phyloP scores from a whole-genome alignment of 2,113 vertebrate species.

The Toxotes jaculatrix region DNA sequence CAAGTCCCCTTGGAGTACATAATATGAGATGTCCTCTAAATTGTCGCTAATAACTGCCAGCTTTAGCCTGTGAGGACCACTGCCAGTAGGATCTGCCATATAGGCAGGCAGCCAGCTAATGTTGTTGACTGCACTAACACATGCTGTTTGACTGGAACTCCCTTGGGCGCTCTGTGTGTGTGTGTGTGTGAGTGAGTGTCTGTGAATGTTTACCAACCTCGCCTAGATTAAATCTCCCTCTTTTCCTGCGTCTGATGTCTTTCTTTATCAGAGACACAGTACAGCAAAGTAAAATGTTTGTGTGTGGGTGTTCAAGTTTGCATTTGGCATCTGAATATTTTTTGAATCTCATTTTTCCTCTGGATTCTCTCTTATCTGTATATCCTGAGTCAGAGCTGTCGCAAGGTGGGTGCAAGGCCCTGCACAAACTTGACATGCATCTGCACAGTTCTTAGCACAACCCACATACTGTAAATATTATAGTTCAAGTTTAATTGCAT shows the following conservation, averaged over 20 bases:
- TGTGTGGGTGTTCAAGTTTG: conserved; percentile 48
- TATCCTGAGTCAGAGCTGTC: conserved; percentile 48
- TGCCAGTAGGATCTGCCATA: conserved; percentile 65
- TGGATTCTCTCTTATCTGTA: conserved; percentile 32
- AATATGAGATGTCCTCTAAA: conserved; percentile 73
- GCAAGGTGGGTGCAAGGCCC: conserved; percentile 20
- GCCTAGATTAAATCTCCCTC: conserved; percentile 62
- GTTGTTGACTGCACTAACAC: conserved; percentile 77
- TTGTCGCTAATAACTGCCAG: conserved; percentile 74
- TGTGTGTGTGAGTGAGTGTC: conserved; percentile 7
- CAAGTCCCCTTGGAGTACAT: conserved; percentile 69
- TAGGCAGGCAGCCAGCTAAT: conserved; percentile 75
- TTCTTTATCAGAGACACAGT: conserved; percentile 56
- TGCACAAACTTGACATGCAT: conserved; percentile 28
- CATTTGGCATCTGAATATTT: conserved; percentile 40
- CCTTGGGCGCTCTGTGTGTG: conserved; percentile 35
- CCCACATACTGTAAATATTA: conserved; percentile 38
- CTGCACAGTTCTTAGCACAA: conserved; percentile 13
- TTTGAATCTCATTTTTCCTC: conserved; percentile 10
- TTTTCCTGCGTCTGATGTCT: conserved; percentile 63
- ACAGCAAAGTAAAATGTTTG: conserved; percentile 38
- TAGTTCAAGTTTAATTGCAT: conserved; percentile 53
- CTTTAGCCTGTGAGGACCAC: conserved; percentile 63
- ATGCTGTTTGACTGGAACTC: conserved; percentile 78
- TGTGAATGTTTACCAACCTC: conserved; percentile 66